Evolutionary conservation across 92 coral and sea anemone species (phyloP).

Genomic region (Metridium senile): DNA sequence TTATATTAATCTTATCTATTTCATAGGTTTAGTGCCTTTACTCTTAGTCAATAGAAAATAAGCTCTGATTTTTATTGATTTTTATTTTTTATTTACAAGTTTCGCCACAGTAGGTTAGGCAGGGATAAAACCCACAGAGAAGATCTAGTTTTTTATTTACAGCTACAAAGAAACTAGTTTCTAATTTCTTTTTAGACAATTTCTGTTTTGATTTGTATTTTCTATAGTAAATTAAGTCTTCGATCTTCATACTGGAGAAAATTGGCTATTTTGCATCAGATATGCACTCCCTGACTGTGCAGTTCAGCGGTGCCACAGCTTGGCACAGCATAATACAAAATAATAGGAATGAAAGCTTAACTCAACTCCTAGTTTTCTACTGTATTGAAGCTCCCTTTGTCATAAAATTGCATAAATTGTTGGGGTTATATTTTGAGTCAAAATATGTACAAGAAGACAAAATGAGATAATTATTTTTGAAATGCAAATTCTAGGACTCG

Average conservation of each 20-base stretch:
- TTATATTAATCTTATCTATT: too few relatives aligned
- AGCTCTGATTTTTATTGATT: too few relatives aligned
- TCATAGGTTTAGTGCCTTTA: too few relatives aligned
- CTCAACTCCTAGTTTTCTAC: neutral
- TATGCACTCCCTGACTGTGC: neutral
- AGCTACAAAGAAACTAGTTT: neutral
- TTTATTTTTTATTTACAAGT: too few relatives aligned
- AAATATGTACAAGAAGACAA: neutral
- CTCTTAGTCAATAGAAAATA: too few relatives aligned
- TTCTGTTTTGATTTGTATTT: neutral
- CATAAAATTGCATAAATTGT: too few relatives aligned
- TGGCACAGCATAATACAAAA: neutral
- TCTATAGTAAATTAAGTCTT: neutral
- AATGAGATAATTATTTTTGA: neutral
- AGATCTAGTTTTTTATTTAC: too few relatives aligned
- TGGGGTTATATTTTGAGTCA: neutral
- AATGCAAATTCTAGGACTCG: neutral
- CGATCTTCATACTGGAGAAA: too few relatives aligned
- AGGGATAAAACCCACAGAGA: too few relatives aligned
- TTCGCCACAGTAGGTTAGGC: too few relatives aligned
- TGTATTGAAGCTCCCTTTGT: too few relatives aligned
- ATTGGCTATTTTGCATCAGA: neutral
- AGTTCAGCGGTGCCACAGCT: neutral
- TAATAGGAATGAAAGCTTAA: neutral
- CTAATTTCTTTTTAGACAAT: neutral